Evolutionary conservation across 1,140 invertebrate species (phyloP), one percentile per base, ranked within the genome.

Genomic region (Berghia stephanieae): DNA sequence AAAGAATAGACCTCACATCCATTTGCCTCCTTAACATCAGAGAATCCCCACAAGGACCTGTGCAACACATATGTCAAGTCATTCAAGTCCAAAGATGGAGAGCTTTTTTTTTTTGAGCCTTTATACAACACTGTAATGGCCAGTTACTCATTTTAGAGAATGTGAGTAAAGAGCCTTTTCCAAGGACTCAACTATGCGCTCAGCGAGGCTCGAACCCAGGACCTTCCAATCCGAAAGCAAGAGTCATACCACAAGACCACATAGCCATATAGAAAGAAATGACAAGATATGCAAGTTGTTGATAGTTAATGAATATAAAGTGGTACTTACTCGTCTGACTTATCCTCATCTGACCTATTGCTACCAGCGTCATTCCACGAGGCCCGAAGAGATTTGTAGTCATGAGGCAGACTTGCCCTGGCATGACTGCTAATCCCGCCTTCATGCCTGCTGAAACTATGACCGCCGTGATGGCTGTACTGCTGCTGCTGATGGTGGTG

Each of bases 271-370:
- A n/a, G n/a, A n/a, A n/a, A n/a, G 42, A 42, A 69, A 18, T 18
- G 18, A 69, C 18, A 27, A 34, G n/a, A 0, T 4, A 42, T n/a
- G 31, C 40, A 73, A 43, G 38, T 0, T 42, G 18, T 38, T 31
- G 27, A 16, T n/a, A 18, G 42, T 18, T 46, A 3, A 55, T 13
- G 2, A 67, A 27, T 2, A 42, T 57, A 74, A 66, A 67, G 27
- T 42, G 2, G n/a, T 79, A 86, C 86, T 85, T 82, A 87, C 85
- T 87, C 85, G 60, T 87, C 85, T 24, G 84, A 86, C 67, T 85
- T 85, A 40, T 84, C 83, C 67, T 85, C 85, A 40, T 84, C 83
- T 21, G 86, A 86, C 52, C 82, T 83, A 13, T 80, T 81, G 40
- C 66, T 78, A 52, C n/a, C n/a, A n/a, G n/a, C n/a, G n/a, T 79